Conservation (phyloP, 2,797 vertebrate species). For the Ataeniobius toweri region DNA sequence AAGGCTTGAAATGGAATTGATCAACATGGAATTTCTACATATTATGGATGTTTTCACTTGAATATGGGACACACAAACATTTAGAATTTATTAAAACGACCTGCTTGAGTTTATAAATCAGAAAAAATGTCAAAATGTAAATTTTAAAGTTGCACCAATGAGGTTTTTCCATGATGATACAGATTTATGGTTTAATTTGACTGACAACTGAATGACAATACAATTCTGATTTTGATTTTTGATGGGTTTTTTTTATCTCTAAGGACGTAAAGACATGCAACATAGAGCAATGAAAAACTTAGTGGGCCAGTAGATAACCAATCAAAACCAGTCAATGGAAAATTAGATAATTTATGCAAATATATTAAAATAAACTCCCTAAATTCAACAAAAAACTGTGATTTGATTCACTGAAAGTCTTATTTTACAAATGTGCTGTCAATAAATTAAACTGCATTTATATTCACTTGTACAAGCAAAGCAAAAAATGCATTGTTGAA, state of each 20-base stretch:
- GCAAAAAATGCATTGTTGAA: neutral
- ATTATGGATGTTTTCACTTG: slow-evolving; percentile 28
- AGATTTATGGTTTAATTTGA: neutral
- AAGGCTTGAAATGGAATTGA: slow-evolving; percentile 41
- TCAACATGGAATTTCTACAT: slow-evolving; percentile 30
- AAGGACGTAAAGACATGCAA: neutral
- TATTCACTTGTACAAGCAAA: neutral
- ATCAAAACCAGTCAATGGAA: neutral
- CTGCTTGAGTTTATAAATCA: neutral
- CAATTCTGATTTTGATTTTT: neutral
- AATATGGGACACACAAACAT: slow-evolving; percentile 18
- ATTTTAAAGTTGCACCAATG: neutral
- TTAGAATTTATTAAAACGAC: slow-evolving; percentile 21
- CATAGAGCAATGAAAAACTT: neutral
- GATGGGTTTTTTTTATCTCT: neutral
- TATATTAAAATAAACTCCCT: neutral
- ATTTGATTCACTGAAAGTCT: neutral
- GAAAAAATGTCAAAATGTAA: neutral
- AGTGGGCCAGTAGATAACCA: neutral
- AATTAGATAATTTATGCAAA: neutral
- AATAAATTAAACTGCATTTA: neutral
- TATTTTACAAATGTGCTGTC: neutral
- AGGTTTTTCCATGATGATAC: neutral
- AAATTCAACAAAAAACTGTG: neutral
- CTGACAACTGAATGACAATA: neutral